These are phyloP conservation scores for Seladonia tumulorum DNA, from an alignment of 2,888 invertebrate species.

Conservation along the genomic window DNA sequence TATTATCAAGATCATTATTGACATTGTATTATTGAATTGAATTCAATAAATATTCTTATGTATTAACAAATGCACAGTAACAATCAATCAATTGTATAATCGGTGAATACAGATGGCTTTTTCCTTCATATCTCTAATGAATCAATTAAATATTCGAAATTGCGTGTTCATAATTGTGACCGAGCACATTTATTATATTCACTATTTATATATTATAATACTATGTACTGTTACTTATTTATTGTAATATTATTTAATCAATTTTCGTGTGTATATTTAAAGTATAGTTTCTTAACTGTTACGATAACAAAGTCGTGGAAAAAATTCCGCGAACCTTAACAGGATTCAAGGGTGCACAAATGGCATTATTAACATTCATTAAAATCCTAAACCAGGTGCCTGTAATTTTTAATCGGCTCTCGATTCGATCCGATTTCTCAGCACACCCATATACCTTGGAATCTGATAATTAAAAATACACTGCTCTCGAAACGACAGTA, in stretches of 20 bases:
- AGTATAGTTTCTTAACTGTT: neutral
- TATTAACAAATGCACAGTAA: neutral
- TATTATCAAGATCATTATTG: neutral
- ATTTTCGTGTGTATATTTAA: neutral
- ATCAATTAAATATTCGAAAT: neutral
- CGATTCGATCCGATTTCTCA: conserved; percentile 11
- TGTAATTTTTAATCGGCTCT: conserved; percentile 37
- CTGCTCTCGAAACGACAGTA: conserved; percentile 47
- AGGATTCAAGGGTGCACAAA: neutral
- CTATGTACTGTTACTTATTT: neutral
- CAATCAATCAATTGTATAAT: neutral
- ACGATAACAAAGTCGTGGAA: neutral
- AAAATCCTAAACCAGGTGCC: conserved; percentile 2
- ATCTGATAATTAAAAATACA: conserved; percentile 69
- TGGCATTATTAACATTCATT: conserved; percentile 25
- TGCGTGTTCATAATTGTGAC: no score
- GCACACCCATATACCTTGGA: conserved; percentile 26
- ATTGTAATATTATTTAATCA: neutral
- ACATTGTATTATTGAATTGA: neutral
- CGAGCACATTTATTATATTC: neutral
- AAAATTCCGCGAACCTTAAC: neutral
- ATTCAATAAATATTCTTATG: neutral
- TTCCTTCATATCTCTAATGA: neutral
- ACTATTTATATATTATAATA: neutral
- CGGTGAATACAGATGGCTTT: neutral